Evolutionary conservation across 2,113 vertebrate species (phyloP), one percentile per base, ranked within the genome.

Genomic region (Corythaeola cristata): DNA sequence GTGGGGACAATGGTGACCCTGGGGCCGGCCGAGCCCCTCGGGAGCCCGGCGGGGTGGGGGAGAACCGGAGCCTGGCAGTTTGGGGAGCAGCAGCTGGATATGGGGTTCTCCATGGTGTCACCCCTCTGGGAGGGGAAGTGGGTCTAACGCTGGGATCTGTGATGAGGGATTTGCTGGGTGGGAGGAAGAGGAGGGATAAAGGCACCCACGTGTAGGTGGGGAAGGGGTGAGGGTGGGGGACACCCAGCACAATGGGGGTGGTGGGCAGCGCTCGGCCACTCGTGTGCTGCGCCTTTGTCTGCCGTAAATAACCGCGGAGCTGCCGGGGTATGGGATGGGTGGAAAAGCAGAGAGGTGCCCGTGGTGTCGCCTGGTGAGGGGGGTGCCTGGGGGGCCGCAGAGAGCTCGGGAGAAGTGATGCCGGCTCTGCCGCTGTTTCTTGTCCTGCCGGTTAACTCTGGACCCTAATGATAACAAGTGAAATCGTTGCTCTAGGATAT

Each of bases 1-100:
- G 4, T 26, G 8, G 94, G 95, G 95, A 95, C 96, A 95, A 94
- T 93, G 96, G 72, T 96, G 96, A 92, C 96, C 96, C 95, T 15
- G 50, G 92, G 75, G 93, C 93, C 6, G 28, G 89, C 64, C 1
- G 11, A 95, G 86, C 75, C 79, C 73, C 85, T 93, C 76, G 1
- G 8, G 88, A 74, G 73, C 77, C 41, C 5, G 5, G 71, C 0
- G 4, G 89, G 67, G 67, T 13, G 71, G 89, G 71, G 82, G 64
- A 0, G 15, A 77, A 72, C 5, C 3, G 3, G 73, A 58, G 55
- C 86, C 52, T 3, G 9, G 67, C 3, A 7, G 4, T 32, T 73
- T 47, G 79, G 83, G 95, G 83, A 81, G 68, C 72, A 58, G 30
- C 6, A 15, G 3, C 5, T 3, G 55, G 47, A 9, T 78, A 91